A percentile compares a stretch with the other conserved stretches of the same genome.
Evolutionary conservation across 2,888 invertebrate genomes (phyloP).

Genomic region (Loripinus fragilis): DNA sequence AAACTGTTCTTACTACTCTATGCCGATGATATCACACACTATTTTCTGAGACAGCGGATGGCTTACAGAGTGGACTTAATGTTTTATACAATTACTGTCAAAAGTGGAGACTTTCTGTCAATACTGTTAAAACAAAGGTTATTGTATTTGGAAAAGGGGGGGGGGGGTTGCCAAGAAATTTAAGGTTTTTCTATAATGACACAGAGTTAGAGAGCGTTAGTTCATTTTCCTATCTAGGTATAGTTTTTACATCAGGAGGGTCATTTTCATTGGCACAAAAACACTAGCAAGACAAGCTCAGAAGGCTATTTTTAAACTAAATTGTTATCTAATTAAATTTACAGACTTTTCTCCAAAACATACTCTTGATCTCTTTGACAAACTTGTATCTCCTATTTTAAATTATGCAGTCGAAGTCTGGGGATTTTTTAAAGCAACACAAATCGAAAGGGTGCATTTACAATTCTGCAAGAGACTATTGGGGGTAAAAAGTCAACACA

Average conservation of each 20-base stretch:
- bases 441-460: background rate
- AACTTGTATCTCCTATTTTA: background rate
- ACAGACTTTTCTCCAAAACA: background rate
- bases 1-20: slow-evolving; percentile 18
- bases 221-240: background rate
- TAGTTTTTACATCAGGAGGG: background rate
- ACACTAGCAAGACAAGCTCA: slow-evolving; percentile 5
- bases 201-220: background rate
- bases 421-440: slow-evolving; percentile 1
- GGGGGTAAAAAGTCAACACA: background rate
- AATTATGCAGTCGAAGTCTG: slow-evolving; percentile 2
- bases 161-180: background rate
- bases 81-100: background rate
- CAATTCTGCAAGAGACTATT: slow-evolving; percentile 1
- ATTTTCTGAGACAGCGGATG: slow-evolving; percentile 4
- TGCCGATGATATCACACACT: slow-evolving; percentile 2
- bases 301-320: background rate
- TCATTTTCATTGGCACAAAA: background rate
- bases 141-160: slow-evolving; percentile 4
- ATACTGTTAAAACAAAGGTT: slow-evolving; percentile 15
- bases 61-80: background rate
- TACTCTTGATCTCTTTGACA: background rate
- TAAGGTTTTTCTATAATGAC: background rate
- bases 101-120: slow-evolving; percentile 6
- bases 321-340: background rate